Evolutionary conservation across 2,113 vertebrate genomes (phyloP).

Genomic region (Hassar affinis): DNA sequence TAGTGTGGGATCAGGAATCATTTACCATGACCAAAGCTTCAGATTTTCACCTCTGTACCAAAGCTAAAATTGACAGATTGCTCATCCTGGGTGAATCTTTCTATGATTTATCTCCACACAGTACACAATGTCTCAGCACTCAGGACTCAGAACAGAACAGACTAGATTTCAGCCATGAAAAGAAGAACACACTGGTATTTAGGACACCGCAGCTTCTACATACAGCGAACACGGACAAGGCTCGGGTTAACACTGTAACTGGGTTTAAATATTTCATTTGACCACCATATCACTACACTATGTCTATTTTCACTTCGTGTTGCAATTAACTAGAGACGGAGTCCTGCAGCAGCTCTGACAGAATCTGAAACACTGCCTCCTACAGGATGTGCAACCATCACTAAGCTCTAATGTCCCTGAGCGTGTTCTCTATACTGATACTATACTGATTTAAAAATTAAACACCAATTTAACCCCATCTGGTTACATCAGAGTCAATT

Average conservation of each 20-base stretch:
- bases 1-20: neutral
- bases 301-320: neutral
- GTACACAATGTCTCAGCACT: neutral
- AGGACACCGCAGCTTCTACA: slow-evolving; percentile 26
- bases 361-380: slow-evolving; percentile 3
- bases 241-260: neutral
- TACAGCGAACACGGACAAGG: neutral
- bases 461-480: neutral
- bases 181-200: slow-evolving; percentile 30
- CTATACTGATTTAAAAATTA: too few relatives aligned
- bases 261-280: neutral
- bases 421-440: too few relatives aligned
- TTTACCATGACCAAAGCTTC: neutral
- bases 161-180: slow-evolving; percentile 22
- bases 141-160: neutral
- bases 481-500: neutral
- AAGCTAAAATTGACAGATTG: slow-evolving; percentile 22
- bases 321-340: neutral
- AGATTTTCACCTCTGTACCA: neutral
- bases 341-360: neutral
- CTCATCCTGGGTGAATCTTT: slow-evolving; percentile 28
- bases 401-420: neutral
- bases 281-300: neutral
- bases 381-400: neutral
- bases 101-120: neutral